Evolutionary conservation across 2,797 vertebrate genomes (phyloP).

Genomic region (Onychomys leucogaster): DNA sequence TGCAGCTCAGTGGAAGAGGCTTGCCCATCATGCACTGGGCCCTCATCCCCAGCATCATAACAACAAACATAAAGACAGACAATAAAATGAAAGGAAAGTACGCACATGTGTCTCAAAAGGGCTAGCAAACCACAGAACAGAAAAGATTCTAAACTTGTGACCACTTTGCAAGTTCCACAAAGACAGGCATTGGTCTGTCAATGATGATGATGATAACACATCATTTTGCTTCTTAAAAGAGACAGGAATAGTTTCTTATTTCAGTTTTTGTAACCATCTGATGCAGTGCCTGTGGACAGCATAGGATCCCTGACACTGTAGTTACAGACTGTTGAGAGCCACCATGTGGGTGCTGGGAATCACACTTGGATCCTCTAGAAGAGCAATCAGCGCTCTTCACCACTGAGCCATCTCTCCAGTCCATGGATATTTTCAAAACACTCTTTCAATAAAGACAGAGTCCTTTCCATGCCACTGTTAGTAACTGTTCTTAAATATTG

Average conservation of each 20-base stretch:
- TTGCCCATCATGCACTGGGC: neutral
- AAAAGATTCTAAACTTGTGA: neutral
- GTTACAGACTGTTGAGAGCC: neutral
- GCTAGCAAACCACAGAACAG: neutral
- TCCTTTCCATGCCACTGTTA: neutral
- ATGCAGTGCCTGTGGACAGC: too few species aligned
- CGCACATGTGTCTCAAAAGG: neutral
- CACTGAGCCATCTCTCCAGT: neutral
- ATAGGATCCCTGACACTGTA: too few species aligned
- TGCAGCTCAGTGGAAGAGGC: neutral
- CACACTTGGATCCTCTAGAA: neutral
- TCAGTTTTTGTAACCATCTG: neutral
- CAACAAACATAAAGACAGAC: neutral
- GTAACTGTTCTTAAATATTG: neutral
- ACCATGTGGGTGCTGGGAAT: neutral
- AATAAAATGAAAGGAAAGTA: neutral
- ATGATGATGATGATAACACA: neutral
- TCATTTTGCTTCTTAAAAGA: conserved; percentile 37
- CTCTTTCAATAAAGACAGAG: neutral
- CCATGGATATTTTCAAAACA: conserved; percentile 26
- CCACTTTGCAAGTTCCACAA: neutral
- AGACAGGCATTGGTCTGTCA: neutral
- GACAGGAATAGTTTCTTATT: conserved; percentile 11
- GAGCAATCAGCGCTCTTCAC: too few species aligned
- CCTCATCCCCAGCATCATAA: neutral